Percentiles rank a stretch among this genome's conserved stretches.
phyloP scores from a whole-genome alignment of 2,888 invertebrate species.

The Diabrotica balteata region DNA sequence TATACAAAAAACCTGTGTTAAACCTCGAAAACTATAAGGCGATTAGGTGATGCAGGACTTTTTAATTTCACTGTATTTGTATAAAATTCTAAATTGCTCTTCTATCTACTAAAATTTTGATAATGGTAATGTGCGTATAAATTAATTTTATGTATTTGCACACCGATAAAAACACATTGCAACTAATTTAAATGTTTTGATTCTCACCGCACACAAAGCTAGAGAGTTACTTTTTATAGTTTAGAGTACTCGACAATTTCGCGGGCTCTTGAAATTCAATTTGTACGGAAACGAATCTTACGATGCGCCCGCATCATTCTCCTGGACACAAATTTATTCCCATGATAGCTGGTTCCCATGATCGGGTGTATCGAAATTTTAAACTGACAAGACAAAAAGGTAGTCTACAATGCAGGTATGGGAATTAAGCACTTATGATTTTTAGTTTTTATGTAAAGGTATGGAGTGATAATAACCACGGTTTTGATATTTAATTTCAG shows the following conservation, averaged over 20 bases:
- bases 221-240: constrained; percentile 19
- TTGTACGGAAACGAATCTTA: not conserved
- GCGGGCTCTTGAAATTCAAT: constrained; percentile 15
- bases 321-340: not conserved
- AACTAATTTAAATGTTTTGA: constrained; percentile 23
- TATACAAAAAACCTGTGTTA: too few relatives aligned
- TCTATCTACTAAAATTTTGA: too few relatives aligned
- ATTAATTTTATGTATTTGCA: too few relatives aligned
- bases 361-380: not conserved
- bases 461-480: too few relatives aligned
- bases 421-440: constrained; percentile 1
- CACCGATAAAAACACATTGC: not conserved
- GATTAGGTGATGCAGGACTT: too few relatives aligned
- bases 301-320: not conserved
- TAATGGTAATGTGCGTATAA: too few relatives aligned
- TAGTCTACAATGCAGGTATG: constrained; percentile 4
- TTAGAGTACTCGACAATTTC: constrained; percentile 19
- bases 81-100: too few relatives aligned
- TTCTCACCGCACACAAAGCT: constrained; percentile 24
- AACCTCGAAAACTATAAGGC: too few relatives aligned
- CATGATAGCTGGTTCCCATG: constrained; percentile 2
- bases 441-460: too few relatives aligned
- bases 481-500: too few relatives aligned
- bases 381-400: constrained; percentile 3
- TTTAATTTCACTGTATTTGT: too few relatives aligned